Percentiles rank a stretch among this genome's conserved stretches.
Evolutionary conservation across 2,888 invertebrate species (phyloP).

Genomic region (Polydrusus tereticollis): DNA sequence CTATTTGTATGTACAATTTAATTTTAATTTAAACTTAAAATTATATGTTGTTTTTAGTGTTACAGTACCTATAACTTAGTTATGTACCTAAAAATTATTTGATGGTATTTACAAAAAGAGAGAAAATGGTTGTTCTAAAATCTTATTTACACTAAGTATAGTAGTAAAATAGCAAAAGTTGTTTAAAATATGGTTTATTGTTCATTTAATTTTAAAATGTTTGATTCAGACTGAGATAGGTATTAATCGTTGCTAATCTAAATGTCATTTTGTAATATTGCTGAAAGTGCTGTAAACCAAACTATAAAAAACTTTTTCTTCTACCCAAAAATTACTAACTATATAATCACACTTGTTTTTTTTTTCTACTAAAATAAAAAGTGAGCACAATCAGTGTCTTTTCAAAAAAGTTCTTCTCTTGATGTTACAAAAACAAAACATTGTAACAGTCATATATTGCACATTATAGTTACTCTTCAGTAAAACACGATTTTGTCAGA

Average conservation of each 20-base stretch:
- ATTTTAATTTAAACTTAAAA: constrained; percentile 6
- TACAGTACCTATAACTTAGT: constrained; percentile 55
- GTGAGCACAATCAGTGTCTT: constrained; percentile 59
- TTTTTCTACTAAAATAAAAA: constrained; percentile 55
- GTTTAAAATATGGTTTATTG: not conserved
- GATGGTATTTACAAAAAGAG: constrained; percentile 64
- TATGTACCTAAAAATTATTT: constrained; percentile 57
- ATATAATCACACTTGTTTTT: constrained; percentile 65
- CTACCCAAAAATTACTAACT: constrained; percentile 50
- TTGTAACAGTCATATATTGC: constrained; percentile 21
- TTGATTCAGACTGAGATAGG: too few relatives aligned
- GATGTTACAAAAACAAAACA: constrained; percentile 1
- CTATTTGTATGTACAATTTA: not conserved
- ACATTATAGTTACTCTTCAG: constrained; percentile 12
- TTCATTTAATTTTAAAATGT: too few relatives aligned
- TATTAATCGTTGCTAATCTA: too few relatives aligned
- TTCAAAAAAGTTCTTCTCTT: constrained; percentile 48
- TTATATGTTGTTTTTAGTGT: constrained; percentile 26
- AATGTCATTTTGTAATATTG: not conserved
- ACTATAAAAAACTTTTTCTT: constrained; percentile 21
- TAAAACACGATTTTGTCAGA: constrained; percentile 17
- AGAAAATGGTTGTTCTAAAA: constrained; percentile 56
- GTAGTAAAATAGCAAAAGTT: constrained; percentile 21
- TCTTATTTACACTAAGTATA: constrained; percentile 61
- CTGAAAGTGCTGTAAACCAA: constrained; percentile 4